Base-by-base conservation (phyloP, 2,888 invertebrate species). In the Cerceris rybyensis region DNA sequence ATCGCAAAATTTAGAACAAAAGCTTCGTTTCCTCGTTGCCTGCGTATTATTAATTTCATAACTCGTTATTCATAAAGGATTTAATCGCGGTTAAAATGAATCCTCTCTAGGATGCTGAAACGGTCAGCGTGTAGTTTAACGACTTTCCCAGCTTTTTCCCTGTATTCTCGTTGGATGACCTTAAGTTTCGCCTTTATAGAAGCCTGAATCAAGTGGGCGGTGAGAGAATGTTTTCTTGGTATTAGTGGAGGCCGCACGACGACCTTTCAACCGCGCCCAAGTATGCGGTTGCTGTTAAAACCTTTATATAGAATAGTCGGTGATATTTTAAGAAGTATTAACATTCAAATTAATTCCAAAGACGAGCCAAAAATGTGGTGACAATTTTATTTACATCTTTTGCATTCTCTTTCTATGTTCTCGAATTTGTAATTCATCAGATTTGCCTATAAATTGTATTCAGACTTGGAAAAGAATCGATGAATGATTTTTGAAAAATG, bases 261-360 rank as follows among this genome's bases (percentile, higher is more conserved):
- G 84, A 84, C 84, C 85, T 85, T 85, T 85, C 81, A 79, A 82
- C 78, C 80, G 74, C 71, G 72, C 70, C 75, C 75, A 75, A 57
- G 43, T 50, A 67, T 66, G 42, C 52, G 16, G 65, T 16, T 61
- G 73, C 61, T 74, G 61, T 66, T 54, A 39, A 63, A 50, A 74
- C 77, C 39, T 54, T 42, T 7, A 49, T 14, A 46, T 52, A 13
- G 52, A 66, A 64, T 57, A 49, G 39, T n/a, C 28, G 11, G 58
- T 28, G 14, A 43, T 60, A 6, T 43, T 11, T 8, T 11, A 11
- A 46, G 46, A 8, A 5, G 46, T 11, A 11, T 46, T 46, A 46
- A 11, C 8, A 8, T 11, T 8, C 46, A 28, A 28, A 28, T 28
- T 28, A 28, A 28, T 28, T 28, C 28, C 2, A 28, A 28, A 28